A percentile compares a stretch with the other conserved stretches of the same genome.
Conservation (phyloP, 2,113 vertebrate species). For the Progne subis region DNA sequence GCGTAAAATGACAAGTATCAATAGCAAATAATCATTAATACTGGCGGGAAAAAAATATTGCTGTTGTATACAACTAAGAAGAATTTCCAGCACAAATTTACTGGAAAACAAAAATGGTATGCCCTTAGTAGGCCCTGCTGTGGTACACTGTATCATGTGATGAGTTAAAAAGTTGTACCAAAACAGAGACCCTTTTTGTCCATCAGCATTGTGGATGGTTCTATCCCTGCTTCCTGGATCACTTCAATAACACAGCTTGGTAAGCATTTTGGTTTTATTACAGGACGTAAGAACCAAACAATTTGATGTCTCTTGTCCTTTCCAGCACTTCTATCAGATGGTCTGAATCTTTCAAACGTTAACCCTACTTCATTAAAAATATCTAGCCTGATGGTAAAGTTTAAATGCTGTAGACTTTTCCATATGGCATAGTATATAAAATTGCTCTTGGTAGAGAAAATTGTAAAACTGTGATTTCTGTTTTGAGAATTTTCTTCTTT, state of each 20-base stretch:
- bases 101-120: background rate
- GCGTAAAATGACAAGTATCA: background rate
- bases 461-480: background rate
- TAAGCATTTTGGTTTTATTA: background rate
- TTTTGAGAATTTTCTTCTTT: background rate
- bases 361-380: background rate
- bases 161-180: background rate
- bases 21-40: background rate
- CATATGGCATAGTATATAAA: background rate
- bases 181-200: background rate
- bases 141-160: background rate
- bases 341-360: background rate
- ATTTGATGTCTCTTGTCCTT: background rate
- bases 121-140: background rate
- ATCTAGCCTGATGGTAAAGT: constrained; percentile 1
- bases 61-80: background rate
- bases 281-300: background rate
- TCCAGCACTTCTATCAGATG: background rate
- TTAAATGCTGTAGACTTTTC: background rate
- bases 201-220: background rate
- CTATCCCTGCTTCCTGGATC: background rate
- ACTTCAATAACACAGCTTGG: background rate
- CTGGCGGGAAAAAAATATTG: fast-evolving
- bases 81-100: background rate
- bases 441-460: background rate